phyloP scores from a whole-genome alignment of 2,797 vertebrate genomes.

The Spondyliosoma cantharus region DNA sequence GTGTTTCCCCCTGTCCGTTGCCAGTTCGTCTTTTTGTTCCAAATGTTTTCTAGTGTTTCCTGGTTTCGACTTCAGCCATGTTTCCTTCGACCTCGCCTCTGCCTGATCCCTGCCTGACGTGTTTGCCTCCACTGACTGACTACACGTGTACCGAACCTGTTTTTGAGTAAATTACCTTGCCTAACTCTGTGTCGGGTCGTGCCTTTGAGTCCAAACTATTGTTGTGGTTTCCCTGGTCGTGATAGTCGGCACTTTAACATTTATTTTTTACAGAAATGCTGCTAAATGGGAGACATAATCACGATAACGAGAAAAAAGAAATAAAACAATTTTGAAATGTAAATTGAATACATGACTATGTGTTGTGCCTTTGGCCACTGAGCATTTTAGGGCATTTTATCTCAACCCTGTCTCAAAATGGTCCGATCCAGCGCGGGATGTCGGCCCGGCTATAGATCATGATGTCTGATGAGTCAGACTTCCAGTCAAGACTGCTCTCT shows the following conservation, averaged over 20 bases:
- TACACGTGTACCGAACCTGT: no score
- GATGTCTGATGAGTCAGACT: constrained; percentile 48
- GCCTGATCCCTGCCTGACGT: no score
- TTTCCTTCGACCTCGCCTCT: no score
- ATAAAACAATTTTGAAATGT: neutral
- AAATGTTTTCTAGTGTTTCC: no score
- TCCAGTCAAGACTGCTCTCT: constrained; percentile 25
- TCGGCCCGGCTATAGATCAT: constrained; percentile 44
- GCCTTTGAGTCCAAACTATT: no score
- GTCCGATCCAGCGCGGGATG: constrained; percentile 22
- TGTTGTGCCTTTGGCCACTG: constrained; percentile 22
- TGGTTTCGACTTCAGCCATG: no score
- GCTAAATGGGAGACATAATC: neutral
- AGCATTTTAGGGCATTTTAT: constrained; percentile 21
- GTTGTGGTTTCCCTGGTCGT: no score
- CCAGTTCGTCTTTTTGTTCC: no score
- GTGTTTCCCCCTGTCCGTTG: no score
- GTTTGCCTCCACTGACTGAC: no score
- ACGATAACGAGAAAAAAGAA: neutral
- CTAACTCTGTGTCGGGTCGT: no score
- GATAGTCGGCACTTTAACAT: constrained; percentile 19
- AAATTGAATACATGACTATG: neutral
- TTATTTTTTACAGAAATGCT: neutral
- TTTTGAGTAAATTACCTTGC: no score
- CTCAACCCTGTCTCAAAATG: constrained; percentile 16